These are phyloP conservation scores for Rhopalosiphum nymphaeae DNA, from an alignment of 2,888 invertebrate genomes.

Conservation along the genomic window DNA sequence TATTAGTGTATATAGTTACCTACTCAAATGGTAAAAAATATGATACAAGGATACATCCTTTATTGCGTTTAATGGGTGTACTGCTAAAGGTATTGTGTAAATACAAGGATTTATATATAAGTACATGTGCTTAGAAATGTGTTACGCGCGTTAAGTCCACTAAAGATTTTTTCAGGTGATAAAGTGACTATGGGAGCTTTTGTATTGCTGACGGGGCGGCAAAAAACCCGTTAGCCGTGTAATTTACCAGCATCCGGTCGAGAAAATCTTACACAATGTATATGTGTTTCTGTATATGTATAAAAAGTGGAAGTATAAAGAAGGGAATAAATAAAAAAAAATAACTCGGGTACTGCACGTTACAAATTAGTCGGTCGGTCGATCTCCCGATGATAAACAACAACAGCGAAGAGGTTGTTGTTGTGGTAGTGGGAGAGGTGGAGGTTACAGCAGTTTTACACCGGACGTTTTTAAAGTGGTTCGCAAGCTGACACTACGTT, in stretches of 20 bases:
- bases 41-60: background rate
- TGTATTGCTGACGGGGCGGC: slow-evolving; percentile 57
- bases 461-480: slow-evolving; percentile 62
- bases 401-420: background rate
- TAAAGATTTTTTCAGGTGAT: slow-evolving; percentile 46
- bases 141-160: slow-evolving; percentile 45
- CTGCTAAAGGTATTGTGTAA: background rate
- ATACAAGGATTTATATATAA: slow-evolving; percentile 13
- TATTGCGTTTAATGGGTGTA: background rate
- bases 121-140: background rate
- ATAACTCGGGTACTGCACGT: background rate
- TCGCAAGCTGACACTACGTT: slow-evolving; percentile 62
- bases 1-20: background rate
- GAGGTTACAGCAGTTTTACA: slow-evolving; percentile 48
- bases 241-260: slow-evolving; percentile 60
- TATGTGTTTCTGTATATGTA: slow-evolving; percentile 8
- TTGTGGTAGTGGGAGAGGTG: too few species aligned
- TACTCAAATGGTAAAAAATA: background rate
- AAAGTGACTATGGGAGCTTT: slow-evolving; percentile 52
- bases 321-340: background rate
- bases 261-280: slow-evolving; percentile 50
- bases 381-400: slow-evolving; percentile 56
- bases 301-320: slow-evolving; percentile 1
- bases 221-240: slow-evolving; percentile 42
- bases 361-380: slow-evolving; percentile 60